phyloP scores from a whole-genome alignment of 2,113 vertebrate species.

The Leptodactylus fuscus region DNA sequence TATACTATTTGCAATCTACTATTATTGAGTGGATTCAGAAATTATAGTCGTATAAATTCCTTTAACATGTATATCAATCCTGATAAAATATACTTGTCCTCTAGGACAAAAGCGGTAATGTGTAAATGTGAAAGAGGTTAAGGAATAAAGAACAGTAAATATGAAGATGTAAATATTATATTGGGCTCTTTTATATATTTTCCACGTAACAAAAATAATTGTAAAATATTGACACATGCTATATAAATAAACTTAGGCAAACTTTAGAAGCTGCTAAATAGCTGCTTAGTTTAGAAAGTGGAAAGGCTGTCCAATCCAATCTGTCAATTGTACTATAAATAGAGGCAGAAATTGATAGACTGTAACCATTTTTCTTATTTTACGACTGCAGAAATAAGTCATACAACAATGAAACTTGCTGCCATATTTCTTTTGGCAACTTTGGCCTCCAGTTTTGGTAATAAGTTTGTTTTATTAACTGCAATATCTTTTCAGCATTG shows the following conservation, averaged over 20 bases:
- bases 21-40: too few relatives aligned
- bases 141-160: conserved; percentile 19
- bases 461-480: neutral
- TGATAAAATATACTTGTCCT: neutral
- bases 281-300: neutral
- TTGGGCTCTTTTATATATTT: neutral
- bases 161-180: conserved; percentile 1
- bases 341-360: neutral
- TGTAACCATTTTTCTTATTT: neutral
- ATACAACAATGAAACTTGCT: conserved; percentile 32
- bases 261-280: neutral
- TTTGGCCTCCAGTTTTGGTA: conserved; percentile 45
- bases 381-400: neutral
- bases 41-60: too few relatives aligned
- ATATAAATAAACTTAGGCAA: conserved; percentile 11
- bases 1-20: too few relatives aligned
- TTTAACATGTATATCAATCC: too few relatives aligned
- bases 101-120: neutral
- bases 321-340: conserved; percentile 8
- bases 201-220: neutral
- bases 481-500: neutral
- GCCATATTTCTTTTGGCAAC: conserved; percentile 22
- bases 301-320: neutral
- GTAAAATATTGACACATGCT: neutral
- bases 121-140: neutral